Base-by-base conservation (phyloP, 2,797 vertebrate genomes). In the Pseudopleuronectes americanus region DNA sequence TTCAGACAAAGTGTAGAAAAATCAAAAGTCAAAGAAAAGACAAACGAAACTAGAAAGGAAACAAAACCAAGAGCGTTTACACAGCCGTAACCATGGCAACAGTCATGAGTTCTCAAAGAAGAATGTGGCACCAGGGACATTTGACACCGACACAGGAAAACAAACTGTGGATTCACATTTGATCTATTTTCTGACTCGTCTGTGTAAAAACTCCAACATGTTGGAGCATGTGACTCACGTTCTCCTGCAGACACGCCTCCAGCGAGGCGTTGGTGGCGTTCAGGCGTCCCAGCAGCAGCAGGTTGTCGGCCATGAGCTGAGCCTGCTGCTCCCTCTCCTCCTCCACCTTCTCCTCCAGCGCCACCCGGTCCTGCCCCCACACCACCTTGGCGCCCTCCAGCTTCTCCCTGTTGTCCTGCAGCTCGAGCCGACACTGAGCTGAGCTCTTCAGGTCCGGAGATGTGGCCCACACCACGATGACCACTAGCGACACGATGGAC, bases 381-480 rank as follows among this genome's bases (percentile, higher is more conserved):
- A 79, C 72, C 61, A 60, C 85, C 58, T 79, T 78, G 63, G 84
- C 79, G 0, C 58, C 79, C 54, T 88, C 78, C 47, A 84, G 47
- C 64, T 71, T 84, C 57, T 83, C 77, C 0, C 5, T 75, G 2
- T 19, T n/a, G 0, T 62, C 69, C 66, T 75, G 71, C 73, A 94
- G 88, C 48, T 90, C 88, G 0, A 41, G 2, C 0, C 87, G 84
- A 67, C 91, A 95, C 70, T 85, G 80, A 0, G 84, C 70, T 8
- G 83, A 66, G 14, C 88, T 68, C 79, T 92, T 93, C 86, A 90
- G 67, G 79, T 90, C 84, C 0, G 93, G 92, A 0, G 91, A 92
- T 1, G 92, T 94, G 5, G 89, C 87, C 94, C 94, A 94, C 13
- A 94, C 93, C 70, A 92, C 92, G 13, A 95, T 93, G 73, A 92